phyloP scores from a whole-genome alignment of 1,140 invertebrate species.

The Octopus bimaculoides region DNA sequence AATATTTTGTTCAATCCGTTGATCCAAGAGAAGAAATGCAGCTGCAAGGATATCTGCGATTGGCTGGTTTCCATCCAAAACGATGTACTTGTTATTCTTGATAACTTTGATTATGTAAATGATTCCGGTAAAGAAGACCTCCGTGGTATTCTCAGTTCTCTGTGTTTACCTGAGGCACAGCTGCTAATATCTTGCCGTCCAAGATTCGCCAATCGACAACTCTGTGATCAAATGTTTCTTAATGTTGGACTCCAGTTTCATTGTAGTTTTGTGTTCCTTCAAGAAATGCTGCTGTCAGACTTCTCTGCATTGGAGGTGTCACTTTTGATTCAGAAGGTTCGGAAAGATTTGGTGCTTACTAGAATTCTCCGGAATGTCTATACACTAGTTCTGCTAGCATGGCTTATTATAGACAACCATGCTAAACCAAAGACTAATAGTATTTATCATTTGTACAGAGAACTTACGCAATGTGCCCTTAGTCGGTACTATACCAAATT shows the following conservation, averaged over 20 bases:
- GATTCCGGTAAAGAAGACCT: not conserved
- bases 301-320: not conserved
- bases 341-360: not conserved
- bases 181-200: conserved; percentile 3
- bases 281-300: not conserved
- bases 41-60: not conserved
- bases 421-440: conserved; percentile 1
- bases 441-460: conserved; percentile 3
- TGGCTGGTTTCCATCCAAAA: conserved; percentile 8
- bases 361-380: not conserved
- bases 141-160: not conserved
- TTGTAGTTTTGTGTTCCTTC: not conserved
- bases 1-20: not conserved
- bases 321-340: not conserved
- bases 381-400: not conserved
- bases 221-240: not conserved
- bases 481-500: conserved; percentile 4
- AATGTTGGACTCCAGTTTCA: not conserved
- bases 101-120: conserved; percentile 5
- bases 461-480: not conserved
- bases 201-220: not conserved
- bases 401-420: conserved; percentile 1
- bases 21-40: not conserved
- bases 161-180: not conserved
- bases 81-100: not conserved